Percentiles rank a stretch among this genome's conserved stretches.
Evolutionary conservation across 2,113 vertebrate species (phyloP).

Genomic region (Phrynocephalus versicolor): DNA sequence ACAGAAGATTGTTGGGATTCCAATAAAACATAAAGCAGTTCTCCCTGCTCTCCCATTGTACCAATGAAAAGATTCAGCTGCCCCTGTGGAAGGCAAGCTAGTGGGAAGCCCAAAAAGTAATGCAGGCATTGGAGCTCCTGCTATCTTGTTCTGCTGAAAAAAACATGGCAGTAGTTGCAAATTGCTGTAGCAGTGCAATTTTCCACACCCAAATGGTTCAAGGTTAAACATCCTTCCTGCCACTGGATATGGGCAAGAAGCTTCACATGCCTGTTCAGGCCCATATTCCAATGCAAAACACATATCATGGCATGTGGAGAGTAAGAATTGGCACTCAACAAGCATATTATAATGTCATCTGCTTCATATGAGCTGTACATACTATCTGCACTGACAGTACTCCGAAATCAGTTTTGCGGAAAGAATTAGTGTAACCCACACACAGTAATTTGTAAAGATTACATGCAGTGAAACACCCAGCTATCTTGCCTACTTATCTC

Average conservation of each 20-base stretch:
- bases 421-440: background rate
- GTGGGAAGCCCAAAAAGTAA: background rate
- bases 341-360: background rate
- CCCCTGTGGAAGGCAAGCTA: background rate
- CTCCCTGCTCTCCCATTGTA: background rate
- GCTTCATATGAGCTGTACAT: background rate
- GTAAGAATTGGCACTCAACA: background rate
- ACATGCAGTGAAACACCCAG: background rate
- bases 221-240: background rate
- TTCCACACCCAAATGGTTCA: background rate
- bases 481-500: background rate
- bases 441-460: background rate
- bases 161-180: background rate
- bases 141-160: background rate
- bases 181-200: constrained; percentile 9
- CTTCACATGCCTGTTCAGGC: background rate
- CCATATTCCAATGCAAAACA: background rate
- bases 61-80: background rate
- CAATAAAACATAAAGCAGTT: background rate
- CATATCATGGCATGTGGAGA: background rate
- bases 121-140: background rate
- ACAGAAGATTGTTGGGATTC: background rate
- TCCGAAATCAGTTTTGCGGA: background rate
- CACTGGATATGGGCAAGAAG: background rate
- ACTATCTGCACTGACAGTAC: background rate